Evolutionary conservation across 2,797 vertebrate genomes (phyloP).

Genomic region (Peromyscus melanophrys): DNA sequence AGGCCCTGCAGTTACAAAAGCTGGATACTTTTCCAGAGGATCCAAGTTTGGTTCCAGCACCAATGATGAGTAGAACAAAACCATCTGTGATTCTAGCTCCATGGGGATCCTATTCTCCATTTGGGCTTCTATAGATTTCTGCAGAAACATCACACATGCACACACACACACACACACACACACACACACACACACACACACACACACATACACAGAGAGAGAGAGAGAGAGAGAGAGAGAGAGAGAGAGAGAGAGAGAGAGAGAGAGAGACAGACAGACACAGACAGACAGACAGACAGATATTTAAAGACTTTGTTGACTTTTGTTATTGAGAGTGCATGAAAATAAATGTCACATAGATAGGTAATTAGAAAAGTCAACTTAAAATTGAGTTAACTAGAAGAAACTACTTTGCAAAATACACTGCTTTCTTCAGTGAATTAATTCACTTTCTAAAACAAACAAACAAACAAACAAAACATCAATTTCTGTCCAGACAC

Average conservation of each 20-base stretch:
- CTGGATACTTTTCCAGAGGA: neutral
- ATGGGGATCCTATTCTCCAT: too few species aligned
- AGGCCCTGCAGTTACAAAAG: neutral
- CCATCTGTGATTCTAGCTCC: neutral
- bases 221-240: too few species aligned
- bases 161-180: neutral
- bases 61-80: neutral
- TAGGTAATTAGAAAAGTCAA: neutral
- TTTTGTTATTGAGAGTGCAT: neutral
- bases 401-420: neutral
- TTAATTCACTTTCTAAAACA: neutral
- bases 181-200: neutral
- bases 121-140: neutral
- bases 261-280: too few species aligned
- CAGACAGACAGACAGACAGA: too few species aligned
- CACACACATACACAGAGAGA: neutral
- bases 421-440: neutral
- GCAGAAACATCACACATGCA: neutral
- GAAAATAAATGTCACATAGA: neutral
- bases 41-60: too few species aligned
- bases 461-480: neutral
- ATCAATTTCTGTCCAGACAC: neutral
- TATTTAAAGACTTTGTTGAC: neutral
- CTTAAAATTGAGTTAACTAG: neutral
- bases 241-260: too few species aligned